phyloP scores from a whole-genome alignment of 2,797 vertebrate species.

The Microhierax caerulescens region DNA sequence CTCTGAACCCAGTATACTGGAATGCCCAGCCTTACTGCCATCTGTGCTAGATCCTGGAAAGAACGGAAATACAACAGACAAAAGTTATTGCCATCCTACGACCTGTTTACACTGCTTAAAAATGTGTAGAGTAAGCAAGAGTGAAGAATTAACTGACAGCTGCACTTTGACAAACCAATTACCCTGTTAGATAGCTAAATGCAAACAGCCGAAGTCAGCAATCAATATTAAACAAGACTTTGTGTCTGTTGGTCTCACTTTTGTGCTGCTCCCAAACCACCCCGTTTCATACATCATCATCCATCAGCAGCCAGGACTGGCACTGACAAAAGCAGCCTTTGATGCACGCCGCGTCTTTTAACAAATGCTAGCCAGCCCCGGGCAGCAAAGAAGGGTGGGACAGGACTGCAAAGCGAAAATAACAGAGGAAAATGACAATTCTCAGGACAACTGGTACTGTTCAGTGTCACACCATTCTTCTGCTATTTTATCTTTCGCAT shows the following conservation, averaged over 20 bases:
- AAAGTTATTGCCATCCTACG: conserved; percentile 11
- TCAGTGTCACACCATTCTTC: background rate
- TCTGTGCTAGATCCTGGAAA: conserved; percentile 78
- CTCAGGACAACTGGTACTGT: background rate
- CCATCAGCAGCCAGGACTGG: conserved; percentile 17
- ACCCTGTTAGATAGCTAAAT: conserved; percentile 58
- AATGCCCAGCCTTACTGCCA: conserved; percentile 80
- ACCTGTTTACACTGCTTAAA: background rate
- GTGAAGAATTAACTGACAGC: conserved; percentile 55
- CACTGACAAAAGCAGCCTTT: conserved; percentile 56
- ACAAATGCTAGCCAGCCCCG: conserved; percentile 26
- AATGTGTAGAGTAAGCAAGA: conserved; percentile 41
- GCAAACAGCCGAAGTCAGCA: conserved; percentile 57
- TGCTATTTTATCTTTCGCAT: background rate
- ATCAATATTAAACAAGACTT: conserved; percentile 62
- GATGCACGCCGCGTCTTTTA: conserved; percentile 37
- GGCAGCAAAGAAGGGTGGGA: background rate
- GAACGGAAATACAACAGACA: background rate
- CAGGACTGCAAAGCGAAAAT: background rate
- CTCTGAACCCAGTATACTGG: conserved; percentile 90
- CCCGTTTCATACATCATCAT: conserved; percentile 61
- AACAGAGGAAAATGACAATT: background rate
- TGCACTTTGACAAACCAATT: conserved; percentile 66
- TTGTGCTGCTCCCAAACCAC: conserved; percentile 41
- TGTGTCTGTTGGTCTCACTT: conserved; percentile 60